Base-by-base conservation (phyloP, 2,888 invertebrate species). In the Neoascia interrupta region DNA sequence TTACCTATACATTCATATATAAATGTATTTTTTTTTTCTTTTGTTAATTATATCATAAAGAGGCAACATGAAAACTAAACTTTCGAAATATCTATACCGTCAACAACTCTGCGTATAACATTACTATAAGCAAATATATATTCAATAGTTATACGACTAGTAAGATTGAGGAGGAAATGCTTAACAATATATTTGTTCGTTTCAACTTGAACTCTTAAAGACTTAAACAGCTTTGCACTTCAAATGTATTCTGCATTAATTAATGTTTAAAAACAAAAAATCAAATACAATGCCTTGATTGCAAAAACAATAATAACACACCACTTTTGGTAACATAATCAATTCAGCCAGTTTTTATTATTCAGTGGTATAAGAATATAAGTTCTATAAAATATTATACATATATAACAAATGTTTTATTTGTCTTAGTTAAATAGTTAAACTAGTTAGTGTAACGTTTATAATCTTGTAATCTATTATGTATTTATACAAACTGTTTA, bases 41-140 rank as follows among this genome's bases (percentile, higher is more conserved):
- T 28, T 37, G 37, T 74, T 74, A 61, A 41, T 45, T 49, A 39
- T 31, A 54, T 43, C 54, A 28, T 36, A 69, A 47, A 74, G 51
- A 45, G 76, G 61, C 81, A 81, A 81, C 76, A 81, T 81, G 72
- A 72, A 72, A 80, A 70, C 21, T 56, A 37, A 11, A 34, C 63
- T 68, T n/a, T n/a, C 37, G n/a, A 36, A 31, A 43, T n/a, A n/a
- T n/a, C n/a, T 49, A 26, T 47, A 69, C 13, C 56, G 26, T 49
- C 41, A 75, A 54, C 16, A 61, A 49, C 39, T 61, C 39, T 56
- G 28, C 72, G 63, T 63, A 19, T 49, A 49, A 63, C 45, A 41
- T 54, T n/a, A 69, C 45, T 60, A 61, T 58, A 26, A 49, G 18
- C 56, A 15, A 47, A n/a, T 34, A 43, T 19, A 47, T 49, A 69